A percentile compares a stretch with the other conserved stretches of the same genome.
phyloP scores from a whole-genome alignment of 2,888 invertebrate genomes.

The Megamerina dolium region DNA sequence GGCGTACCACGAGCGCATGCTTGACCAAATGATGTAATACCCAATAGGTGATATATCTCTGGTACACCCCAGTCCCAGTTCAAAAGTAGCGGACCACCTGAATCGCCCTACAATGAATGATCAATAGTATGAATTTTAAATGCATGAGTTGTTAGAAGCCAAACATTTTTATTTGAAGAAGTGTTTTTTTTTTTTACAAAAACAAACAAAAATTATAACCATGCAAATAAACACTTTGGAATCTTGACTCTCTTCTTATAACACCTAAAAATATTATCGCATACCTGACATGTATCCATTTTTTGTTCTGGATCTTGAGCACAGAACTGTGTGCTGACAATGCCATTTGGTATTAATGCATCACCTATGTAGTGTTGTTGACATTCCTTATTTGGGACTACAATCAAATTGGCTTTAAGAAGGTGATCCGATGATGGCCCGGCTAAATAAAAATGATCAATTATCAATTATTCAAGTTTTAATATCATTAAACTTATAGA shows the following conservation, averaged over 20 bases:
- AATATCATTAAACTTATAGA: background rate
- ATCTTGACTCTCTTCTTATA: too few relatives aligned
- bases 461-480: background rate
- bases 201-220: too few relatives aligned
- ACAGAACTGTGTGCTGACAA: conserved; percentile 31
- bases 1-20: conserved; percentile 26
- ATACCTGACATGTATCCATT: conserved; percentile 21
- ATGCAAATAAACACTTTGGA: too few relatives aligned
- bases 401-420: conserved; percentile 18
- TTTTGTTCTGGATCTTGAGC: conserved; percentile 10
- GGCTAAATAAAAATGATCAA: conserved; percentile 9
- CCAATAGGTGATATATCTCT: too few relatives aligned
- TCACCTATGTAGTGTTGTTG: background rate
- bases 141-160: too few relatives aligned
- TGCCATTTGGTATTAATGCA: conserved; percentile 17
- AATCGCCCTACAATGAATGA: conserved; percentile 28
- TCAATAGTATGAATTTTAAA: too few relatives aligned
- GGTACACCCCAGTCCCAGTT: too few relatives aligned
- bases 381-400: conserved; percentile 7
- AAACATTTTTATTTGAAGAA: too few relatives aligned
- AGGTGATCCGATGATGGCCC: conserved; percentile 17
- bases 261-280: too few relatives aligned
- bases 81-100: conserved; percentile 24
- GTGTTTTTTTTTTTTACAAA: too few relatives aligned
- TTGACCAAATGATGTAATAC: conserved; percentile 29